Conservation (phyloP, 2,888 invertebrate genomes). For the Dioctria linearis region DNA sequence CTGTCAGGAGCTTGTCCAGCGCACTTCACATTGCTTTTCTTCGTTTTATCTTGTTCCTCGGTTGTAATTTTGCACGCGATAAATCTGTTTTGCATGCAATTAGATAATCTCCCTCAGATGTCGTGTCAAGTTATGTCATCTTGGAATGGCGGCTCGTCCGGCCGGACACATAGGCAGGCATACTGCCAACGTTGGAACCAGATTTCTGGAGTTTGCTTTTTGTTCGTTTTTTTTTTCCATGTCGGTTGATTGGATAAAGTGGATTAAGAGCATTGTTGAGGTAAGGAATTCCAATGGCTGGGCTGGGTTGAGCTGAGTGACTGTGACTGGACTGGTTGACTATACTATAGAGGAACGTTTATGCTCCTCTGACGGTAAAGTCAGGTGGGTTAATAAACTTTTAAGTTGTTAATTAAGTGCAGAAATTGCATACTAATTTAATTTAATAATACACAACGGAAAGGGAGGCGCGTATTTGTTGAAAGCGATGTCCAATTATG, state of each 20-base stretch:
- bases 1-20: not conserved
- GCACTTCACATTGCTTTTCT: not conserved
- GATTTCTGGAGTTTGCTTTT: conserved; percentile 1
- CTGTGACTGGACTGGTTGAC: not conserved
- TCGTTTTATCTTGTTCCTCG: not conserved
- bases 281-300: not conserved
- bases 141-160: conserved; percentile 6
- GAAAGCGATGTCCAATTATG: conserved; percentile 25
- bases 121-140: conserved; percentile 43
- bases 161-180: not conserved
- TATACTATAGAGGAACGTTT: no score
- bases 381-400: conserved; percentile 30
- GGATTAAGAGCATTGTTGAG: conserved; percentile 37
- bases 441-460: conserved; percentile 25
- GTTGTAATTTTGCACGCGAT: conserved; percentile 42
- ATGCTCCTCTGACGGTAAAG: not conserved
- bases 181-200: not conserved
- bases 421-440: conserved; percentile 25
- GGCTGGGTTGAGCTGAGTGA: not conserved
- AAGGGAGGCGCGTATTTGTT: not conserved
- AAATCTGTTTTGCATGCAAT: conserved; percentile 45
- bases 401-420: conserved; percentile 38
- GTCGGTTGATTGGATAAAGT: conserved; percentile 36
- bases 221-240: not conserved
- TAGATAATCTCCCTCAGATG: conserved; percentile 35